A percentile compares a stretch with the other conserved stretches of the same genome.
Evolutionary conservation across 2,113 vertebrate species (phyloP).

Genomic region (Urocynchramus pylzowi): DNA sequence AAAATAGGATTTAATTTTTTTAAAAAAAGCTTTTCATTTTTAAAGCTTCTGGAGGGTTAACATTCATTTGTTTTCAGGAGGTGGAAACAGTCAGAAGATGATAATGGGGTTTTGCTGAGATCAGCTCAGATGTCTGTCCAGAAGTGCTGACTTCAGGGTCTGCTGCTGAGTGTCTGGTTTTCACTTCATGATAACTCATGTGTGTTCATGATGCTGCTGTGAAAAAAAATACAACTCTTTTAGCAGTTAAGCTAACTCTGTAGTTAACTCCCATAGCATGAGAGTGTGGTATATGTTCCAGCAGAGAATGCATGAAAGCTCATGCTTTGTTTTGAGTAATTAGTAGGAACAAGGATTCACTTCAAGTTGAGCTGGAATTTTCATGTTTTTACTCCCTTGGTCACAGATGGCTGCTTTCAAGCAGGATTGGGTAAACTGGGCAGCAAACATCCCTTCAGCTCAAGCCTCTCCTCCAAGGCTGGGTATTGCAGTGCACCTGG

Average conservation of each 20-base stretch:
- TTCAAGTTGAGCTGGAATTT: background rate
- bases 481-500: background rate
- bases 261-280: background rate
- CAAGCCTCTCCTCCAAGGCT: background rate
- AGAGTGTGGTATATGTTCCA: background rate
- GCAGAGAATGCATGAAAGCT: background rate
- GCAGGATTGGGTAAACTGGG: background rate
- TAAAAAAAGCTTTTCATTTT: background rate
- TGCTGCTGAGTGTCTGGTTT: background rate
- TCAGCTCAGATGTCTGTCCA: background rate
- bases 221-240: background rate
- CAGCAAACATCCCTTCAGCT: background rate
- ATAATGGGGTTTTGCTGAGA: constrained; percentile 11
- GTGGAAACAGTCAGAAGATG: background rate
- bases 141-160: constrained; percentile 28
- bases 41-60: background rate
- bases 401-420: background rate
- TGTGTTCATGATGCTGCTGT: background rate
- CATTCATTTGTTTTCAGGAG: background rate
- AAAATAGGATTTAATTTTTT: background rate
- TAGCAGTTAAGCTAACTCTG: background rate
- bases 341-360: background rate
- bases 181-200: background rate
- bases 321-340: background rate
- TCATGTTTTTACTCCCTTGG: background rate